A percentile compares a stretch with the other conserved stretches of the same genome.
phyloP scores from a whole-genome alignment of 1,140 invertebrate species.

The Manduca sexta region DNA sequence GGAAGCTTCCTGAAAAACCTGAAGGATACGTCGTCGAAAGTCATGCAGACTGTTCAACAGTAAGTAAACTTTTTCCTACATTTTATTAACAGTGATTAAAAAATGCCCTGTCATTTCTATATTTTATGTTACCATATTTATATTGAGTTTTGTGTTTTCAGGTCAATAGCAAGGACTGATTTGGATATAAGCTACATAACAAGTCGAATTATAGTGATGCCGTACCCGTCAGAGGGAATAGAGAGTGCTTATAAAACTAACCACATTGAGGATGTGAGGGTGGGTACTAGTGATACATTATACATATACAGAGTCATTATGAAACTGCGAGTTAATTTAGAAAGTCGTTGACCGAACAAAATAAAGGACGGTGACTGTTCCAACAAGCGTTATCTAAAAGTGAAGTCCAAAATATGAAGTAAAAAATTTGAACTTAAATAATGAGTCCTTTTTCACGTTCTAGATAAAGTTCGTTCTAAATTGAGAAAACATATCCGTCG shows the following conservation, averaged over 20 bases:
- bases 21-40: constrained; percentile 96
- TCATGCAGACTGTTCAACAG: constrained; percentile 97
- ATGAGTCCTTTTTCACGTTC: too few relatives aligned
- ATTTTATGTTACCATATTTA: too few relatives aligned
- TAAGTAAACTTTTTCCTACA: constrained; percentile 69
- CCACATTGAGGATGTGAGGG: constrained; percentile 92
- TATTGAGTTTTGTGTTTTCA: too few relatives aligned
- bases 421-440: too few relatives aligned
- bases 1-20: constrained; percentile 93
- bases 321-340: too few relatives aligned
- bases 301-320: too few relatives aligned
- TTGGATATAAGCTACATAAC: constrained; percentile 94
- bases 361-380: too few relatives aligned
- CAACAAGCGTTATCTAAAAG: too few relatives aligned
- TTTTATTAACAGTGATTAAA: not conserved
- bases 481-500: too few relatives aligned
- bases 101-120: not conserved
- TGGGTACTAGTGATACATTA: constrained; percentile 37
- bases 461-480: too few relatives aligned
- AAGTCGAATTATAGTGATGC: constrained; percentile 92
- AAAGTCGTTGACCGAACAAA: too few relatives aligned
- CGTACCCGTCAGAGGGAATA: constrained; percentile 94
- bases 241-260: constrained; percentile 94
- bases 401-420: too few relatives aligned
- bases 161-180: constrained; percentile 90